Conservation (phyloP, 2,797 vertebrate genomes). For the Ctenopoma kingsleyae region DNA sequence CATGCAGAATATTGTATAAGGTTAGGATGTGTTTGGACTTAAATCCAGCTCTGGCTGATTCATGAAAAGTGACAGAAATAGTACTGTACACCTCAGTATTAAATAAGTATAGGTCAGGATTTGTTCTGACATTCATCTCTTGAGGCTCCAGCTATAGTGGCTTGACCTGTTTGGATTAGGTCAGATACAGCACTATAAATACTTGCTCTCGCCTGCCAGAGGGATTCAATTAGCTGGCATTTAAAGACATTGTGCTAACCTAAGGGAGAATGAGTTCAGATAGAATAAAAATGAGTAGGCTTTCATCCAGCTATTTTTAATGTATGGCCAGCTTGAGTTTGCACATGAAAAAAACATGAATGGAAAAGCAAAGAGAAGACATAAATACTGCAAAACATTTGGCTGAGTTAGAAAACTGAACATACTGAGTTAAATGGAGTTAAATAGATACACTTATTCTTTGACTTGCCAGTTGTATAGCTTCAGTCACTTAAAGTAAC, state of each 20-base stretch:
- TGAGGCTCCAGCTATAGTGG: slow-evolving; percentile 3
- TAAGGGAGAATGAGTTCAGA: not conserved
- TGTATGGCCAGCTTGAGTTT: not conserved
- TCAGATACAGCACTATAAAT: slow-evolving; percentile 8
- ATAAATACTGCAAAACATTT: not conserved
- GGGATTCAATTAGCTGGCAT: slow-evolving; percentile 5
- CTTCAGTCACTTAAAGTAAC: not conserved
- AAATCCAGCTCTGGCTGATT: not conserved
- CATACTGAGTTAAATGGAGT: not conserved
- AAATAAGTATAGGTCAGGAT: slow-evolving; percentile 21
- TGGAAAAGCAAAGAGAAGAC: not conserved
- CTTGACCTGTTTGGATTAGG: slow-evolving; percentile 52
- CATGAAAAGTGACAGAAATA: slow-evolving; percentile 4
- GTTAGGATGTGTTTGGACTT: not conserved
- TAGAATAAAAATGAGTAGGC: not conserved
- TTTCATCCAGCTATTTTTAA: not conserved
- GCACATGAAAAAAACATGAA: no score
- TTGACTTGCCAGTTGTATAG: not conserved
- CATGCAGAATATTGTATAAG: not conserved
- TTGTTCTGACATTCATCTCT: slow-evolving; percentile 22
- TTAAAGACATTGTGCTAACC: slow-evolving; percentile 2
- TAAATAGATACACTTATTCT: not conserved
- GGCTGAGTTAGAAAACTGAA: not conserved
- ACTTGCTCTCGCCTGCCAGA: not conserved
- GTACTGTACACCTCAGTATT: not conserved